These are phyloP conservation scores for Rhorus exstirpatorius DNA, from an alignment of 2,888 invertebrate species.

Conservation along the genomic window DNA sequence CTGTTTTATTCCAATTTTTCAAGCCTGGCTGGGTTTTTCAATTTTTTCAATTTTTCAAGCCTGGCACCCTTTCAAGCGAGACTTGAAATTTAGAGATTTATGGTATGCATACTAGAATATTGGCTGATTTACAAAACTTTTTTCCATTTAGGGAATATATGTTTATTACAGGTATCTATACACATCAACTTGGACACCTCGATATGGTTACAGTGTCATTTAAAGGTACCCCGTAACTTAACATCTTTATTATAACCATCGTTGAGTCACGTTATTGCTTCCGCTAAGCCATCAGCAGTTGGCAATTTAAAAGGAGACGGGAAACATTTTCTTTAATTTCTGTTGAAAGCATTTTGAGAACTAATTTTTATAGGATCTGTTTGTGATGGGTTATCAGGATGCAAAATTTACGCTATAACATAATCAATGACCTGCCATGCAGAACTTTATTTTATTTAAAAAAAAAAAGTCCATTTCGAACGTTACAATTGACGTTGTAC, in stretches of 20 bases:
- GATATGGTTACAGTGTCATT: not conserved
- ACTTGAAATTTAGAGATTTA: not conserved
- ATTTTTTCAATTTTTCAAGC: not conserved
- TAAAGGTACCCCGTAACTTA: not conserved
- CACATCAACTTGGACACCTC: not conserved
- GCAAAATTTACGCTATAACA: constrained; percentile 11
- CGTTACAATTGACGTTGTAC: constrained; percentile 38
- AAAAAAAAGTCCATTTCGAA: constrained; percentile 30
- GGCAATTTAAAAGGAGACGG: not conserved
- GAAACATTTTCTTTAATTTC: not conserved
- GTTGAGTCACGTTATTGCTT: not conserved
- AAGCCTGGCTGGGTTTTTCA: not conserved
- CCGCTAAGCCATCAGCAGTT: not conserved
- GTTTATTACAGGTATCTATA: not conserved
- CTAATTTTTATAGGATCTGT: not conserved
- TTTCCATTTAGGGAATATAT: not conserved
- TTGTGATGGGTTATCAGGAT: constrained; percentile 1
- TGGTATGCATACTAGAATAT: too few species aligned
- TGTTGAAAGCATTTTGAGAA: not conserved
- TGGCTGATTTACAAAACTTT: not conserved
- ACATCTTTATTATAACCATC: not conserved
- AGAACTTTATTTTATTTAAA: constrained; percentile 27
- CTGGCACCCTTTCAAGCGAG: not conserved
- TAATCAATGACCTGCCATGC: constrained; percentile 38
- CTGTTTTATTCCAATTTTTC: not conserved